Evolutionary conservation across 2,888 invertebrate genomes (phyloP), one percentile per base, ranked within the genome.

Genomic region (Tetragnatha montana): DNA sequence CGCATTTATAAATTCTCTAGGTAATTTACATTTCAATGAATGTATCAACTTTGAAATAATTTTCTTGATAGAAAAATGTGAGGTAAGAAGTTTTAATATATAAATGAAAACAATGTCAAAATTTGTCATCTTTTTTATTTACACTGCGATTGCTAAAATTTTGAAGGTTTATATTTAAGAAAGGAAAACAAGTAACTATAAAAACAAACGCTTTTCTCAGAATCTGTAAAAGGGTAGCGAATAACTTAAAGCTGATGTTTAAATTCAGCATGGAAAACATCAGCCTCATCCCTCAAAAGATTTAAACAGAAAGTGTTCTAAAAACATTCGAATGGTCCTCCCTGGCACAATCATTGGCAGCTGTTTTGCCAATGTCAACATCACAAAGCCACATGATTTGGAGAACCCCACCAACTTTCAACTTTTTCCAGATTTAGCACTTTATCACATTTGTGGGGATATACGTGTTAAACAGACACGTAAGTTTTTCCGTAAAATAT

Each of bases 311-410:
- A 35, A 8, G 7, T 22, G 51, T 71, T 60, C 68, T 8, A 14
- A 22, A 60, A 78, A 8, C 78, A 35, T 60, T 78, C 78, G 60
- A 51, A 60, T 60, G 60, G 60, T 60, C 51, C 76, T 76, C 19
- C 21, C 12, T n/a, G 50, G 50, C 76, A 80, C 22, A 35, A 70
- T 50, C 73, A 81, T 14, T 73, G 21, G 71, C 81, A 81, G 81
- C 81, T 81, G 81, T 73, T 81, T 49, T 47, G 22, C 14, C 50
- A 81, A 81, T 81, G 81, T 81, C 81, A 81, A 73, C 81, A 81
- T 7, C 17, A 49, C 21, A 51, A 22, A 81, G 10, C 71, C 81
- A 81, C 81, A 71, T 81, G 81, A 51, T 47, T 51, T 10, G 69
- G 14, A 81, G 50, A 51, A 50, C 6, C 51, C 14, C 17, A 22